Percentiles rank a stretch among this genome's conserved stretches.
Conservation (phyloP, 2,888 invertebrate species). For the Watsonalla binaria region DNA sequence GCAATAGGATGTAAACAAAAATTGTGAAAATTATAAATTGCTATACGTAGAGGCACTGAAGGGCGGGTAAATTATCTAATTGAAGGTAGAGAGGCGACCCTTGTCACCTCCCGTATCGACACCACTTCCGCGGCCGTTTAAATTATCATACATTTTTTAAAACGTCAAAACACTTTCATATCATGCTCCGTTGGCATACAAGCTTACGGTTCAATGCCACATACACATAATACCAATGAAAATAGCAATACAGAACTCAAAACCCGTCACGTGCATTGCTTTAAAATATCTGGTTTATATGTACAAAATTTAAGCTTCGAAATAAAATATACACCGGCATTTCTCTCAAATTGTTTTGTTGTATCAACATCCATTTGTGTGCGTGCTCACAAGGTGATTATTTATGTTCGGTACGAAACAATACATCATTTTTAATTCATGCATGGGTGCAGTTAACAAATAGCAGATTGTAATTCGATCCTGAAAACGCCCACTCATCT, state of each 20-base stretch:
- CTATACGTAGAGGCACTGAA: constrained; percentile 1
- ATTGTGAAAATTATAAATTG: neutral
- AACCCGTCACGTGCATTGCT: too few species aligned
- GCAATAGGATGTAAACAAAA: constrained; percentile 1
- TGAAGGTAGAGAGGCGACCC: constrained; percentile 43
- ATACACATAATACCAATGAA: neutral
- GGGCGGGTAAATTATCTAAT: constrained; percentile 31
- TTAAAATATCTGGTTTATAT: too few species aligned
- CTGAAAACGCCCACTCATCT: constrained; percentile 54
- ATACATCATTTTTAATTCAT: constrained; percentile 7
- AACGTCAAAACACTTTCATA: constrained; percentile 46
- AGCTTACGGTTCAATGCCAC: too few species aligned
- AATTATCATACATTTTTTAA: constrained; percentile 42
- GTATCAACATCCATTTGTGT: too few species aligned
- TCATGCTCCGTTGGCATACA: constrained; percentile 17
- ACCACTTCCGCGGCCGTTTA: constrained; percentile 37
- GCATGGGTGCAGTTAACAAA: constrained; percentile 30
- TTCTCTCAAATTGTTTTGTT: too few species aligned
- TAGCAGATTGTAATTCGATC: constrained; percentile 56
- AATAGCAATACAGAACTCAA: neutral
- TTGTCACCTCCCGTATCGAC: constrained; percentile 45
- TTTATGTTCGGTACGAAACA: neutral
- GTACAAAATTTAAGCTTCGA: too few species aligned
- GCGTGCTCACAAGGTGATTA: neutral
- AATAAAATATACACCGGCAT: too few species aligned